Conservation (phyloP, 2,888 invertebrate genomes). For the Cataglyphis livida region DNA sequence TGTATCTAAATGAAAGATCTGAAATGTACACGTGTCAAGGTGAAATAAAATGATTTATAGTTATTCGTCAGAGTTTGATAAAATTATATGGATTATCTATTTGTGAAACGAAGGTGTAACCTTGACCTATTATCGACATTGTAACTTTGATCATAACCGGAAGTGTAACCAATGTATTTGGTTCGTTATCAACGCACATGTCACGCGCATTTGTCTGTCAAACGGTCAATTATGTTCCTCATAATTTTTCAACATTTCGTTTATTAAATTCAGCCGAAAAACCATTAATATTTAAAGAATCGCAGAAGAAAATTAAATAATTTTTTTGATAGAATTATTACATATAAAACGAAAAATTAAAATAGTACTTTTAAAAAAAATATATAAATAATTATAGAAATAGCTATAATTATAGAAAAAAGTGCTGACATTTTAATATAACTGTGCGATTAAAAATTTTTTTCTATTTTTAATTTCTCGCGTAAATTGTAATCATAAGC, state of each 20-base stretch:
- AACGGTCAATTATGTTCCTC: neutral
- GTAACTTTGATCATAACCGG: constrained; percentile 70
- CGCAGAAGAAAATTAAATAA: neutral
- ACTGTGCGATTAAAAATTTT: neutral
- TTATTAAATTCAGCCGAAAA: neutral
- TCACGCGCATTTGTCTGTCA: neutral
- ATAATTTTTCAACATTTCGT: neutral
- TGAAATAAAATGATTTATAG: constrained; percentile 53
- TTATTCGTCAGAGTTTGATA: constrained; percentile 33
- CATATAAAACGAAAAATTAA: constrained; percentile 1
- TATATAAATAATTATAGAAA: neutral
- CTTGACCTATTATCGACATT: constrained; percentile 69
- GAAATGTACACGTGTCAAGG: neutral
- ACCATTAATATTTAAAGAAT: neutral
- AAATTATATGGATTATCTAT: constrained; percentile 61
- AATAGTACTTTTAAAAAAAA: neutral
- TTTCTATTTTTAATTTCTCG: neutral
- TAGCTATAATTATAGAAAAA: neutral
- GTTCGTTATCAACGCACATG: constrained; percentile 49
- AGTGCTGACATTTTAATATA: neutral
- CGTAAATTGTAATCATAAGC: neutral
- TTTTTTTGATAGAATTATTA: neutral
- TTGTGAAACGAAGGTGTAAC: constrained; percentile 62
- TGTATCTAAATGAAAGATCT: neutral
- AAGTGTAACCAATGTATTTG: constrained; percentile 52